phyloP scores from a whole-genome alignment of 2,888 invertebrate species.

The Lithophane semibrunnea region DNA sequence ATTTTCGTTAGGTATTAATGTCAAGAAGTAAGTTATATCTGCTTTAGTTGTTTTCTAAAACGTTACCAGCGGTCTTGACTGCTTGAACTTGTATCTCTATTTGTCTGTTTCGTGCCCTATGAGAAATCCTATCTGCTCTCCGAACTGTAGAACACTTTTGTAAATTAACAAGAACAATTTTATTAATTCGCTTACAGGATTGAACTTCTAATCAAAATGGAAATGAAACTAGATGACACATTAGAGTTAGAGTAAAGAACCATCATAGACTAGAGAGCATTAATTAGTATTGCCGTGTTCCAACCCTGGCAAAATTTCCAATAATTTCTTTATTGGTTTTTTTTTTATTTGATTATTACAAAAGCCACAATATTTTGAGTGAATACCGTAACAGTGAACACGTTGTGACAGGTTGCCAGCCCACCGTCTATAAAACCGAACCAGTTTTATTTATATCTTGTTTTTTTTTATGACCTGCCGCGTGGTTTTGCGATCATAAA shows the following conservation, averaged over 20 bases:
- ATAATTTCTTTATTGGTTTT: not conserved
- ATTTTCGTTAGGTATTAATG: not conserved
- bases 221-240: not conserved
- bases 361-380: constrained; percentile 29
- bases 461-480: constrained; percentile 47
- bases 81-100: not conserved
- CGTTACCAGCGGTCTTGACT: not conserved
- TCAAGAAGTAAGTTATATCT: not conserved
- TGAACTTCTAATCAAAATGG: not conserved
- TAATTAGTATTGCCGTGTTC: not conserved
- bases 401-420: constrained; percentile 51
- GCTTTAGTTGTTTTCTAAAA: not conserved
- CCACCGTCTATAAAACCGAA: constrained; percentile 41
- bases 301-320: not conserved
- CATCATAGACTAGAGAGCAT: not conserved
- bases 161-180: not conserved
- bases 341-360: constrained; percentile 18
- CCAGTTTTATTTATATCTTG: constrained; percentile 50
- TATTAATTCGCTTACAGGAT: too few species aligned
- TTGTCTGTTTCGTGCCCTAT: too few species aligned
- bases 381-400: constrained; percentile 57
- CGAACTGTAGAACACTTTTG: not conserved
- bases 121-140: not conserved
- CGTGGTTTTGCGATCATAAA: constrained; percentile 46
- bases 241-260: not conserved